phyloP scores from a whole-genome alignment of 1,140 invertebrate species.

The Leptinotarsa lineolata region DNA sequence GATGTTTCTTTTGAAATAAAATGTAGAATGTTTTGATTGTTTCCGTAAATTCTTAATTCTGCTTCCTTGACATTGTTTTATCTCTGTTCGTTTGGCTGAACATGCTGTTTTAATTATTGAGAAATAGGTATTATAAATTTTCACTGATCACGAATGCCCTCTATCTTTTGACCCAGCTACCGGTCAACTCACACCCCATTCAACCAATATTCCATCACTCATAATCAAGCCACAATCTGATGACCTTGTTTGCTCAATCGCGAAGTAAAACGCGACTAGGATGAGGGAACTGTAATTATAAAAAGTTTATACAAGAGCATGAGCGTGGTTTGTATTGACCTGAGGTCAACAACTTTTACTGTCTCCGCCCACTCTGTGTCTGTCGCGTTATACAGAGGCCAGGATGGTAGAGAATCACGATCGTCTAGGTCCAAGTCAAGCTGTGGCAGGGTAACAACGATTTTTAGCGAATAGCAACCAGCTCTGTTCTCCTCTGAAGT shows the following conservation, averaged over 20 bases:
- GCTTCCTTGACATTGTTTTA: too few species aligned
- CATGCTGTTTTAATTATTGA: too few species aligned
- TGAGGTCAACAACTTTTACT: slow-evolving; percentile 56
- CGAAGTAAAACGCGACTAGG: slow-evolving; percentile 10
- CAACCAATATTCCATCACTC: not conserved
- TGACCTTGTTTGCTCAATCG: slow-evolving; percentile 5
- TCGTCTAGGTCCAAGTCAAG: not conserved
- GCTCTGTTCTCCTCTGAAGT: slow-evolving; percentile 13
- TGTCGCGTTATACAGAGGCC: slow-evolving; percentile 48
- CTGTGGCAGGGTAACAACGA: slow-evolving; percentile 16
- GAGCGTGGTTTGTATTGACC: slow-evolving; percentile 48
- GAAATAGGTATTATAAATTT: too few species aligned
- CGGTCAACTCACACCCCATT: slow-evolving; percentile 14
- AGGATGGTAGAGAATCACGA: slow-evolving; percentile 31
- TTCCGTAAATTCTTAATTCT: too few species aligned
- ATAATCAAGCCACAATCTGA: not conserved
- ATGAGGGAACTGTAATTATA: slow-evolving; percentile 35
- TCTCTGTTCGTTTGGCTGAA: too few species aligned
- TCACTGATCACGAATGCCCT: slow-evolving; percentile 29
- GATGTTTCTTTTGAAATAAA: too few species aligned
- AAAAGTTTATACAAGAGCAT: slow-evolving; percentile 38
- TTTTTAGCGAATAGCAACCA: slow-evolving; percentile 16
- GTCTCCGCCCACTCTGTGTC: slow-evolving; percentile 54
- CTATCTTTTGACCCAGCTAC: slow-evolving; percentile 24
- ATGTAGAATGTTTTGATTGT: too few species aligned